A percentile compares a stretch with the other conserved stretches of the same genome.
Conservation (phyloP, 1,140 invertebrate species). For the Drosophila pseudoobscura region DNA sequence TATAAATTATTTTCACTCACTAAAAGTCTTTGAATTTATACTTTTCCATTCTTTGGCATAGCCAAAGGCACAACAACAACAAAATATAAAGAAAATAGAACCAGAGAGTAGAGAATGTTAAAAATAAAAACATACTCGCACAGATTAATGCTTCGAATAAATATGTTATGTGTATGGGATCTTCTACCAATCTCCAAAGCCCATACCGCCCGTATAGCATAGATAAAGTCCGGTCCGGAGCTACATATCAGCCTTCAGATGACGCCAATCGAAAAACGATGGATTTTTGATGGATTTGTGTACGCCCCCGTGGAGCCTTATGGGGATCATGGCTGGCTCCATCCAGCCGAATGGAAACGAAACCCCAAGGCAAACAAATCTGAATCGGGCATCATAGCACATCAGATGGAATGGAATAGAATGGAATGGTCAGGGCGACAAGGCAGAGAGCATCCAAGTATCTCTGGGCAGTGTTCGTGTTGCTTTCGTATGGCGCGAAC, state of each 20-base stretch:
- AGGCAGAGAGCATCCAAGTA: constrained; percentile 9
- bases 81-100: constrained; percentile 14
- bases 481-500: constrained; percentile 59
- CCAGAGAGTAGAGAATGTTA: constrained; percentile 39
- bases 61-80: background rate
- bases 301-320: constrained; percentile 24
- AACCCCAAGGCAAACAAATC: constrained; percentile 7
- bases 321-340: constrained; percentile 12
- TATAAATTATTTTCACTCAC: constrained; percentile 77
- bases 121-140: constrained; percentile 64
- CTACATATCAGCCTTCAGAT: constrained; percentile 30
- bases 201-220: constrained; percentile 9
- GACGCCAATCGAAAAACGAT: constrained; percentile 41
- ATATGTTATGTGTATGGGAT: constrained; percentile 52
- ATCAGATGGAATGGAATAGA: constrained; percentile 25
- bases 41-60: constrained; percentile 40
- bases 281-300: constrained; percentile 50
- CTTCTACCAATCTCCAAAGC: constrained; percentile 24
- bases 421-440: constrained; percentile 22
- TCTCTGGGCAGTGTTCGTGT: constrained; percentile 37
- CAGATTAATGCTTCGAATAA: constrained; percentile 81
- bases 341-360: background rate
- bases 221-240: constrained; percentile 9
- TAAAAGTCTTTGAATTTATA: constrained; percentile 70
- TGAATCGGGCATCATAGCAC: constrained; percentile 7